phyloP scores from a whole-genome alignment of 1,140 invertebrate species.

The Aricia agestis region DNA sequence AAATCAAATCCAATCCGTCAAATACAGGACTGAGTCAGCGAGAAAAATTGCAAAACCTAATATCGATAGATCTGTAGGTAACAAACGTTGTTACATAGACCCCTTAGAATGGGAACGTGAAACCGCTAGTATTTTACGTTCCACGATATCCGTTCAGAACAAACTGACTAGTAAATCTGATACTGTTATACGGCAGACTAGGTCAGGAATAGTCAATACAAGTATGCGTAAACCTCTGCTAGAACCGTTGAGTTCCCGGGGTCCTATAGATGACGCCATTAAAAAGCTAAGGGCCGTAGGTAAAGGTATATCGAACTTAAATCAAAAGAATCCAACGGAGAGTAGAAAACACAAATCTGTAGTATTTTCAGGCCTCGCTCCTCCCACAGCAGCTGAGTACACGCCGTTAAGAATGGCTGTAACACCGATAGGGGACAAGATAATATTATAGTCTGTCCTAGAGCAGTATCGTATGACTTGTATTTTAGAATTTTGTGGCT shows the following conservation, averaged over 20 bases:
- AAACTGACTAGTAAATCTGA: constrained; percentile 46
- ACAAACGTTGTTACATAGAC: constrained; percentile 75
- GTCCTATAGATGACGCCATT: constrained; percentile 43
- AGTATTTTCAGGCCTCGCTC: constrained; percentile 48
- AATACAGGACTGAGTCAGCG: constrained; percentile 67
- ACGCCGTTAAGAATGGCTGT: constrained; percentile 54
- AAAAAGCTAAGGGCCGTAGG: constrained; percentile 67
- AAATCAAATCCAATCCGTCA: constrained; percentile 37
- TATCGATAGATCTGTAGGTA: constrained; percentile 69
- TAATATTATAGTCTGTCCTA: no score
- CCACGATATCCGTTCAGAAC: constrained; percentile 68
- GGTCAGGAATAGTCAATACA: constrained; percentile 46
- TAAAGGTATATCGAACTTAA: constrained; percentile 59
- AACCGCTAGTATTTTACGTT: constrained; percentile 65
- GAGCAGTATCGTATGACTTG: no score
- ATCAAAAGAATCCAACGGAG: constrained; percentile 49
- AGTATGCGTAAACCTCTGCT: constrained; percentile 35
- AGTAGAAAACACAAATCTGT: constrained; percentile 50
- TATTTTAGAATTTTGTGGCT: neutral
- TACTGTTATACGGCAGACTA: constrained; percentile 42
- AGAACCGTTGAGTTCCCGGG: constrained; percentile 38
- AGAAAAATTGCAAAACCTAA: constrained; percentile 53
- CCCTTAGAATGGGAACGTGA: constrained; percentile 69
- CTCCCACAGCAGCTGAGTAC: constrained; percentile 52
- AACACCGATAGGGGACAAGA: constrained; percentile 49